A percentile compares a stretch with the other conserved stretches of the same genome.
Conservation (phyloP, 2,797 vertebrate genomes). For the Molossus alvarezi region DNA sequence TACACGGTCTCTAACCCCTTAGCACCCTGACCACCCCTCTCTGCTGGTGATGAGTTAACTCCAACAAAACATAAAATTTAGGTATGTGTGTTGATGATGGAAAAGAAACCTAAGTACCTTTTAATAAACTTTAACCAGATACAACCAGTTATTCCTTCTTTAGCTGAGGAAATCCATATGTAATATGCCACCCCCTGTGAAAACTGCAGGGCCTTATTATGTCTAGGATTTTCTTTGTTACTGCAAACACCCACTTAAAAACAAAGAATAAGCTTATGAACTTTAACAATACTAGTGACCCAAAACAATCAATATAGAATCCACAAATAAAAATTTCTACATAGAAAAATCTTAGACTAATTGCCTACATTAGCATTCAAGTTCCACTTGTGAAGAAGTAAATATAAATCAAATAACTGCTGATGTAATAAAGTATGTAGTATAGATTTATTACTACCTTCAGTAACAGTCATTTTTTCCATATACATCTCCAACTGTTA, state of each 20-base stretch:
- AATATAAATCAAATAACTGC: constrained; percentile 55
- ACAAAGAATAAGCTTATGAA: constrained; percentile 31
- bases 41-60: not conserved
- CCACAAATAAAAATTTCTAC: constrained; percentile 26
- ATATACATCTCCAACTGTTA: not conserved
- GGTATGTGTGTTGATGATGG: not conserved
- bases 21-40: not conserved
- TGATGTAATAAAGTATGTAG: not conserved
- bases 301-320: constrained; percentile 11
- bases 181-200: not conserved
- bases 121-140: not conserved
- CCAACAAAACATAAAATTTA: not conserved
- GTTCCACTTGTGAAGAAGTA: not conserved
- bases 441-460: constrained; percentile 32
- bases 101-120: not conserved
- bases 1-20: not conserved
- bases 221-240: not conserved
- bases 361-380: not conserved
- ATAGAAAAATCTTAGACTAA: constrained; percentile 1
- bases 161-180: not conserved
- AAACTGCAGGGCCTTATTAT: not conserved
- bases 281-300: not conserved
- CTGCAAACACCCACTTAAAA: constrained; percentile 30
- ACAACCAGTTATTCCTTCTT: not conserved
- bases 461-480: constrained; percentile 36